Conservation (phyloP, 2,113 vertebrate species). For the Macroglossus sobrinus region DNA sequence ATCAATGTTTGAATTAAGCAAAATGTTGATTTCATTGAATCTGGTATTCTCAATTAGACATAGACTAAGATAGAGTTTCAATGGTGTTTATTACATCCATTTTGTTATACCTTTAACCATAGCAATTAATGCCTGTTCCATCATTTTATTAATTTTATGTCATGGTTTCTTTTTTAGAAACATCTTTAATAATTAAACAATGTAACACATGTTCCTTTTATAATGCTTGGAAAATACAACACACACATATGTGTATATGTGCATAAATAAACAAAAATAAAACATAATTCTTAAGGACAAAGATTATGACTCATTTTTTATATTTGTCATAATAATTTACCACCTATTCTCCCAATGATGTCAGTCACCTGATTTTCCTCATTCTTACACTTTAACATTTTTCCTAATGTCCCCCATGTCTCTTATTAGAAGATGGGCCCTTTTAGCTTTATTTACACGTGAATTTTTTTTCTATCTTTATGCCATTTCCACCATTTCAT, state of each 20-base stretch:
- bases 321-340: background rate
- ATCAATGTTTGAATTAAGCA: background rate
- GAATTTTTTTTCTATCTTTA: background rate
- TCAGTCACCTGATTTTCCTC: background rate
- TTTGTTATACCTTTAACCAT: background rate
- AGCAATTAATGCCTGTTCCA: background rate
- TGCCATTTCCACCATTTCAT: background rate
- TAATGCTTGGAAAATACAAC: background rate
- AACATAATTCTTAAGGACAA: background rate
- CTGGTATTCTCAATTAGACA: background rate
- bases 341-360: background rate
- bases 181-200: background rate
- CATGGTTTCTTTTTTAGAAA: background rate
- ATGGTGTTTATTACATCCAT: background rate
- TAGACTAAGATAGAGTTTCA: background rate
- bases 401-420: background rate
- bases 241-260: accelerated
- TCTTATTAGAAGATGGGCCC: background rate
- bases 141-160: background rate
- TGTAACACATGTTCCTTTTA: background rate
- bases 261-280: background rate
- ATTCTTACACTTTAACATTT: background rate
- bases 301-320: background rate
- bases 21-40: background rate
- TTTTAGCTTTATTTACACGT: background rate